Evolutionary conservation across 2,797 vertebrate species (phyloP).

Genomic region (Poliocrania exsul): DNA sequence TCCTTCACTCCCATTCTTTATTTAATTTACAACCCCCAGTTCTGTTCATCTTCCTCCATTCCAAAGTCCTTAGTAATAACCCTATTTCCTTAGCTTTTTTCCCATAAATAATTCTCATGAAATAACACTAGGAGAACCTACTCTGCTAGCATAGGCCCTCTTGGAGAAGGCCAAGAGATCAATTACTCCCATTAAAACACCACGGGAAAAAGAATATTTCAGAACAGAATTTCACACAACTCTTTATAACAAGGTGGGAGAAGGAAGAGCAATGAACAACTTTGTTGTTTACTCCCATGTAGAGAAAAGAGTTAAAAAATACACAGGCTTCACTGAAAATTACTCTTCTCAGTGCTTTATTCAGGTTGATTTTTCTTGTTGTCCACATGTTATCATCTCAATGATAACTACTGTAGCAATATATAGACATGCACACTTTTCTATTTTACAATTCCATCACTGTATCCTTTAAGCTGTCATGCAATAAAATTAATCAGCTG

Average conservation of each 20-base stretch:
- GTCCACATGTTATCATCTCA: background rate
- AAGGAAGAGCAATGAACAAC: background rate
- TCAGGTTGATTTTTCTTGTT: background rate
- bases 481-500: background rate
- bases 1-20: background rate
- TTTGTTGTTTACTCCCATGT: background rate
- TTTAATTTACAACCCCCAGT: conserved; percentile 39
- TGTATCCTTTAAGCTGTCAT: background rate
- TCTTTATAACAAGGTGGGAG: background rate
- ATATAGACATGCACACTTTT: background rate
- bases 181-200: background rate
- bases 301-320: background rate
- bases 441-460: background rate
- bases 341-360: background rate
- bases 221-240: background rate
- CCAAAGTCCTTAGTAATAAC: conserved; percentile 3
- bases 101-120: conserved; percentile 37
- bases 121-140: conserved; percentile 4
- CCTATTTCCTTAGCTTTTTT: conserved; percentile 12
- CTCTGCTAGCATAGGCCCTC: background rate
- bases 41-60: conserved; percentile 28
- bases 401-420: background rate
- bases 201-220: background rate
- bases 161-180: background rate
- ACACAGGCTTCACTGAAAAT: background rate